Conservation (phyloP, 2,113 vertebrate genomes). For the Caretta caretta region DNA sequence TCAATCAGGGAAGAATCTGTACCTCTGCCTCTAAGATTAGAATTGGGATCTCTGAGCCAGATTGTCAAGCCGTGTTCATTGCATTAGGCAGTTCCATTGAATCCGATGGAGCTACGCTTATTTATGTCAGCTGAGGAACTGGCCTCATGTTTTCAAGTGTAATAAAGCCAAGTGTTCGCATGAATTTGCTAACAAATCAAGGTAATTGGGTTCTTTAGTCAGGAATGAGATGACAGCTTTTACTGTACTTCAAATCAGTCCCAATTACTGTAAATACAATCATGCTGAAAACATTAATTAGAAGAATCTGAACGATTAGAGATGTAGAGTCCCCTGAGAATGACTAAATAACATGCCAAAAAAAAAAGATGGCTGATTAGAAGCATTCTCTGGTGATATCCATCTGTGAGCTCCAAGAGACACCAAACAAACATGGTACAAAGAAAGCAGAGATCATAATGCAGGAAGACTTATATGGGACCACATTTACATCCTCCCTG, state of each 20-base stretch:
- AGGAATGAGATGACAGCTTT: slow-evolving; percentile 72
- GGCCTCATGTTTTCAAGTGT: slow-evolving; percentile 46
- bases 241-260: slow-evolving; percentile 76
- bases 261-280: slow-evolving; percentile 78
- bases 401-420: slow-evolving; percentile 58
- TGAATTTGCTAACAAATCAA: slow-evolving; percentile 73
- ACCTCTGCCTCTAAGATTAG: background rate
- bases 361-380: slow-evolving; percentile 64
- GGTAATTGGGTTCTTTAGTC: slow-evolving; percentile 69
- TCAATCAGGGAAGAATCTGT: background rate
- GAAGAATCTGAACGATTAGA: slow-evolving; percentile 69
- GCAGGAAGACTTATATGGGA: background rate
- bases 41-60: background rate
- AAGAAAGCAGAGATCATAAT: background rate
- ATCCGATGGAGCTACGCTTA: background rate
- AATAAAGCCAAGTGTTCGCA: slow-evolving; percentile 54
- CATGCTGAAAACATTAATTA: slow-evolving; percentile 77
- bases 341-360: slow-evolving; percentile 69
- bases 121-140: background rate
- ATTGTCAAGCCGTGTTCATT: background rate
- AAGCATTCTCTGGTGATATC: slow-evolving; percentile 61
- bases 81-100: background rate
- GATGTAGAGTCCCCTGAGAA: slow-evolving; percentile 68
- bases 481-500: background rate
- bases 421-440: slow-evolving; percentile 29